A percentile compares a stretch with the other conserved stretches of the same genome.
phyloP scores from a whole-genome alignment of 2,797 vertebrate genomes.

The Oryzias sinensis region DNA sequence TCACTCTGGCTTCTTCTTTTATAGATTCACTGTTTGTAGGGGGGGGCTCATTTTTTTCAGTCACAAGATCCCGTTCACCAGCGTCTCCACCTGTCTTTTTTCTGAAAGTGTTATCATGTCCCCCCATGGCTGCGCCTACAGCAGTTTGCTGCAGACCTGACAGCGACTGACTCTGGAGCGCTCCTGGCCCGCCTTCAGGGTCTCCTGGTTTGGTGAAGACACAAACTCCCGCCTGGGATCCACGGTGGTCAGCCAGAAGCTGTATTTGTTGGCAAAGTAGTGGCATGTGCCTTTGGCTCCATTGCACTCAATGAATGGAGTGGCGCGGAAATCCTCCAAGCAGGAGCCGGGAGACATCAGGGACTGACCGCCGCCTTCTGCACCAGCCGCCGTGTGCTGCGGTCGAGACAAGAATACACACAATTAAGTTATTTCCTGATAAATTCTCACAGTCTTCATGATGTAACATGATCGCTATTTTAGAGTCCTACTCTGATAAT shows the following conservation, averaged over 20 bases:
- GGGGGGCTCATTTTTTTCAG: constrained; percentile 52
- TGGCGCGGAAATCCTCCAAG: constrained; percentile 92
- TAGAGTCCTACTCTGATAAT: no score
- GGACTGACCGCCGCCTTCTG: constrained; percentile 92
- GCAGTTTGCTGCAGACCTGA: constrained; percentile 95
- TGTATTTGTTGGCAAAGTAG: constrained; percentile 96
- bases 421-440: neutral
- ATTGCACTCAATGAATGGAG: constrained; percentile 95
- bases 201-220: constrained; percentile 78
- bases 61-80: constrained; percentile 40
- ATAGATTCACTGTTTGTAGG: constrained; percentile 20
- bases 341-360: constrained; percentile 94
- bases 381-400: constrained; percentile 91
- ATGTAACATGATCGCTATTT: no score
- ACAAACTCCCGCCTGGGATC: constrained; percentile 81
- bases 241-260: constrained; percentile 95
- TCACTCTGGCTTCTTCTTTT: constrained; percentile 24
- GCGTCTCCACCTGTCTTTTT: neutral
- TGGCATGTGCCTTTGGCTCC: constrained; percentile 90
- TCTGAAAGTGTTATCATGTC: constrained; percentile 26
- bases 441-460: no score
- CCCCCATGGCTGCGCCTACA: constrained; percentile 71
- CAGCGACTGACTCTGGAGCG: constrained; percentile 88
- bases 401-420: constrained; percentile 5
- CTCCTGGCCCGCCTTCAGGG: constrained; percentile 87